Base-by-base conservation (phyloP, 2,888 invertebrate species). In the Diarsia mendica region DNA sequence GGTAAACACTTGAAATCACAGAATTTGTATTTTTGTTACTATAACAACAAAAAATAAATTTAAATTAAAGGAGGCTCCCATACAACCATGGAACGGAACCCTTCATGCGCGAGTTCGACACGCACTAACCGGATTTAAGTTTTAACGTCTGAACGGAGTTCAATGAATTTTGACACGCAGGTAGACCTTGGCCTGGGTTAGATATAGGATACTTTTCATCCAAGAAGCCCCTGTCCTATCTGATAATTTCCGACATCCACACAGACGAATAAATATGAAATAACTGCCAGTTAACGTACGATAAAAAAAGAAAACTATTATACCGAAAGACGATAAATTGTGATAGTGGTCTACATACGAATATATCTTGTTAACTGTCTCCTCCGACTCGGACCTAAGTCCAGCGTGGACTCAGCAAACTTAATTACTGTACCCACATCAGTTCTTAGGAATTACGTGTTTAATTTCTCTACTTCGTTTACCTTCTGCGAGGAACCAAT, bases 381-480 rank as follows among this genome's bases (percentile, higher is more conserved):
- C 79, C 55, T 67, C 46, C 28, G 65, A 58, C 55, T 44, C 39
- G 61, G 55, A 75, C 67, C 74, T 44, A 39, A 53, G 66, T 74
- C 79, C 77, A 77, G 67, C 64, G 75, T 65, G 73, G 77, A 80
- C 88, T 88, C 77, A 67, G 88, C 82, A 90, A 92, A 93, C 90
- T 91, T 92, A 91, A 93, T 92, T 92, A 92, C 88, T 77, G 82
- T 83, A 90, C 92, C 90, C 90, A 90, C 89, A 88, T 92, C 90
- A 92, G 90, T 91, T 91, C 92, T 91, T 91, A 85, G 85, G 82
- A 87, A 88, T 88, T 87, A 88, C 86, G 83, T 84, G 88, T 88
- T 88, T 88, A 85, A 88, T 90, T 89, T 86, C 77, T 87, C 86
- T 79, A 70, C 77, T 83, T 79, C 82, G 82, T 87, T 83, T 84